A percentile compares a stretch with the other conserved stretches of the same genome.
These are phyloP conservation scores for Coleophora deauratella DNA, from an alignment of 2,888 invertebrate genomes.

Conservation along the genomic window DNA sequence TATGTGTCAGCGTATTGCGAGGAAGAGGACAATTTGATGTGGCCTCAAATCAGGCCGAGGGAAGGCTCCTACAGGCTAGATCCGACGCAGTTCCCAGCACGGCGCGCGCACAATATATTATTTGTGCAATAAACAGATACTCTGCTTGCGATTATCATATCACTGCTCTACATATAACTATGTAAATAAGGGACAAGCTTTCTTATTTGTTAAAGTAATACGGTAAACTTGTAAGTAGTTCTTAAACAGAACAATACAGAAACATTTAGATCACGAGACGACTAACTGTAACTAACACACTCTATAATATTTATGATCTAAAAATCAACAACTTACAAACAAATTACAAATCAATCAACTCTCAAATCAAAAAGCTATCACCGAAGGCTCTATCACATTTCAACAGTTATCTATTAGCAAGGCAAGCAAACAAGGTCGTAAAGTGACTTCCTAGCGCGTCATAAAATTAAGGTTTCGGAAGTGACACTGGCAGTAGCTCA, in stretches of 20 bases:
- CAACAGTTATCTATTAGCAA: slow-evolving; percentile 15
- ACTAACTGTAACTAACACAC: no score
- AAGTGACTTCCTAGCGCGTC: slow-evolving; percentile 21
- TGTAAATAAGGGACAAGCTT: no score
- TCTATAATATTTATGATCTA: no score
- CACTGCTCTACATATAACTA: not conserved
- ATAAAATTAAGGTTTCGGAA: slow-evolving; percentile 24
- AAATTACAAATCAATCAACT: no score
- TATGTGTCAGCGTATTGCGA: slow-evolving; percentile 41
- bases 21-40: slow-evolving; percentile 67
- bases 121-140: slow-evolving; percentile 28
- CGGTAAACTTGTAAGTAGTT: no score
- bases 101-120: slow-evolving; percentile 23
- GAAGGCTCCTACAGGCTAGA: slow-evolving; percentile 60
- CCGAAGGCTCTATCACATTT: no score
- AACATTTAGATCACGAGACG: no score
- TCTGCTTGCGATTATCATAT: slow-evolving; percentile 9
- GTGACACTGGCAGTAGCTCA: slow-evolving; percentile 23
- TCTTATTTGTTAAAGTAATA: no score
- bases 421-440: slow-evolving; percentile 24
- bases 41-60: slow-evolving; percentile 68
- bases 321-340: no score
- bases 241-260: no score
- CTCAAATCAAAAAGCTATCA: no score
- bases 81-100: slow-evolving; percentile 36